Evolutionary conservation across 2,797 vertebrate species (phyloP).

Genomic region (Numenius phaeopus): DNA sequence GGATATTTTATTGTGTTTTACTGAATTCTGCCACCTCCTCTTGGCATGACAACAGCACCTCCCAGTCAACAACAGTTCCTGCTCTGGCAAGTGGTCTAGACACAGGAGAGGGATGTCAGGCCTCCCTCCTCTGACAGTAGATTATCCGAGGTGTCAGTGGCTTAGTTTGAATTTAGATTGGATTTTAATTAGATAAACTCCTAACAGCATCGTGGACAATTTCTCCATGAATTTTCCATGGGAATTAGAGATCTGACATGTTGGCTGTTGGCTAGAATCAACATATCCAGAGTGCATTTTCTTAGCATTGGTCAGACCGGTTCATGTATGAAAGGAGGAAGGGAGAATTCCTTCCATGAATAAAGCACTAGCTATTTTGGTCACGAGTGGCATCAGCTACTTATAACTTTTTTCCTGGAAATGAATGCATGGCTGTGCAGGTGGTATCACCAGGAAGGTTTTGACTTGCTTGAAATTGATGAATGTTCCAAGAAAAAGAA

Average conservation of each 20-base stretch:
- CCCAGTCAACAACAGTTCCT: not conserved
- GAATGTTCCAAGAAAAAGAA: not conserved
- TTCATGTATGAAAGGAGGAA: not conserved
- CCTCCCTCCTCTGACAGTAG: not conserved
- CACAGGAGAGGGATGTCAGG: not conserved
- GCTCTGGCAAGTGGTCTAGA: not conserved
- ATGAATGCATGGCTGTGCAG: not conserved
- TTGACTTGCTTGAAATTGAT: not conserved
- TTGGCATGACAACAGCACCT: not conserved
- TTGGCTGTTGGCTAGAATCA: not conserved
- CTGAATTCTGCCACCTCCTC: not conserved
- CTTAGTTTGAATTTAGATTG: not conserved
- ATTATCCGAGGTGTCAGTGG: not conserved
- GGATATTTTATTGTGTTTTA: not conserved
- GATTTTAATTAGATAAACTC: not conserved
- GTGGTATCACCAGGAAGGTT: not conserved
- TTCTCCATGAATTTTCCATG: not conserved
- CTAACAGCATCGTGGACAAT: not conserved
- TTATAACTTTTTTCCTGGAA: constrained; percentile 8
- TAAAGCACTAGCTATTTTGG: constrained; percentile 33
- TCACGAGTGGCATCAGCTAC: constrained; percentile 3
- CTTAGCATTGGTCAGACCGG: not conserved
- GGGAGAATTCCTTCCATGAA: constrained; percentile 19
- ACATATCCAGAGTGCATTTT: not conserved
- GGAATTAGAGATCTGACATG: not conserved